Evolutionary conservation across 2,113 vertebrate species (phyloP).

Genomic region (Sylvia atricapilla): DNA sequence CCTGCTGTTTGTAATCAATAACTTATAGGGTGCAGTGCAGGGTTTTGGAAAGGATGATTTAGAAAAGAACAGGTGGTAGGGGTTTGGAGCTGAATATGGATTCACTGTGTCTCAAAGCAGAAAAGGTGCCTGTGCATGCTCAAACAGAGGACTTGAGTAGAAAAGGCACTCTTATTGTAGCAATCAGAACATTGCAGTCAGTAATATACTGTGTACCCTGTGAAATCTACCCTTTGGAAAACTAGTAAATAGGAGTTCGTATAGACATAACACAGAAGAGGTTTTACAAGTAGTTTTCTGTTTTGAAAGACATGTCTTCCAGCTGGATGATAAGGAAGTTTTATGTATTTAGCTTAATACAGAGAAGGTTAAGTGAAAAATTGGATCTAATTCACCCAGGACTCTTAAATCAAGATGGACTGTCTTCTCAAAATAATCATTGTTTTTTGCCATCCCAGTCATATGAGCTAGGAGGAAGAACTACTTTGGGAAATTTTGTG

Average conservation of each 20-base stretch:
- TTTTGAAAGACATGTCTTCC: background rate
- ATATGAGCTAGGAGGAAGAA: background rate
- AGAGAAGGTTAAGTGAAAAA: background rate
- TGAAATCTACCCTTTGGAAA: background rate
- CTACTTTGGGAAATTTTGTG: background rate
- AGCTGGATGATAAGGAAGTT: background rate
- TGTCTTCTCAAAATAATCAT: background rate
- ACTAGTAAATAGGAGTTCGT: rapidly evolving
- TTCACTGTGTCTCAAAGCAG: background rate
- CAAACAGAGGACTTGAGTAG: background rate
- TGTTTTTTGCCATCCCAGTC: background rate
- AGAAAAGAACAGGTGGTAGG: background rate
- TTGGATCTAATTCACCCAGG: background rate
- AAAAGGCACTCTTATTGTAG: background rate
- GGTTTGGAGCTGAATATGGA: background rate
- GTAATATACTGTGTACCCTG: background rate
- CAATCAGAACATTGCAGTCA: background rate
- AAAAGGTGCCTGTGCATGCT: background rate
- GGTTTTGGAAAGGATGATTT: background rate
- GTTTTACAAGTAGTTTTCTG: background rate
- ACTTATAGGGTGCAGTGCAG: background rate
- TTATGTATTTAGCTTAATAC: background rate
- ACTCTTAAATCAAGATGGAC: background rate
- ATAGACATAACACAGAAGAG: background rate
- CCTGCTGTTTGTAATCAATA: background rate